Evolutionary conservation across 2,797 vertebrate genomes (phyloP).

Genomic region (Malurus leucopterus): DNA sequence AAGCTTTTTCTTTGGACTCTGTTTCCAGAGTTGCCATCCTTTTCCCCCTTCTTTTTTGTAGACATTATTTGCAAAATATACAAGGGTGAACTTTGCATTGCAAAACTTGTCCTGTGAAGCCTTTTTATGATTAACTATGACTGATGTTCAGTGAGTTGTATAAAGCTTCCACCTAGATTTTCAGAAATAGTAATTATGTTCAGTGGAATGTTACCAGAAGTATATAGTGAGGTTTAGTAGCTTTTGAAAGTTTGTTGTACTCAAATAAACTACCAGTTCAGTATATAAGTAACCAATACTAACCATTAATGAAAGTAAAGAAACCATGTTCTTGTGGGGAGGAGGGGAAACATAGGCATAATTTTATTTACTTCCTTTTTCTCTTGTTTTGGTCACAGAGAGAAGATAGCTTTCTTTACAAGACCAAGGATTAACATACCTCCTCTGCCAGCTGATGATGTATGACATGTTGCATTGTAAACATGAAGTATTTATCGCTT

Average conservation of each 20-base stretch:
- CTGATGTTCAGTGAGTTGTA: not conserved
- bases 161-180: not conserved
- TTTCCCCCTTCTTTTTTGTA: not conserved
- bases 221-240: not conserved
- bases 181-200: not conserved
- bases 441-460: slow-evolving; percentile 94
- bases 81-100: not conserved
- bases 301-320: not conserved
- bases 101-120: not conserved
- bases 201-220: not conserved
- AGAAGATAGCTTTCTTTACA: slow-evolving; percentile 99
- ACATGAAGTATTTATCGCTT: slow-evolving; percentile 92
- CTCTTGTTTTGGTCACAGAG: slow-evolving; percentile 75
- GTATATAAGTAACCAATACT: not conserved
- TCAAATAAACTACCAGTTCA: not conserved
- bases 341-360: fast-evolving
- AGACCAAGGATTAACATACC: slow-evolving; percentile 97
- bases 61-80: not conserved
- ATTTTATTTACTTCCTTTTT: not conserved
- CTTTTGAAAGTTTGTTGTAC: not conserved
- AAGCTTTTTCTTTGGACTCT: not conserved
- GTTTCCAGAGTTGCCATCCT: not conserved
- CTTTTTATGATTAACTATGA: not conserved
- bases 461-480: slow-evolving; percentile 83
- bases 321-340: not conserved